These are phyloP conservation scores for Myripristis murdjan DNA, from an alignment of 2,797 vertebrate genomes.

Conservation along the genomic window DNA sequence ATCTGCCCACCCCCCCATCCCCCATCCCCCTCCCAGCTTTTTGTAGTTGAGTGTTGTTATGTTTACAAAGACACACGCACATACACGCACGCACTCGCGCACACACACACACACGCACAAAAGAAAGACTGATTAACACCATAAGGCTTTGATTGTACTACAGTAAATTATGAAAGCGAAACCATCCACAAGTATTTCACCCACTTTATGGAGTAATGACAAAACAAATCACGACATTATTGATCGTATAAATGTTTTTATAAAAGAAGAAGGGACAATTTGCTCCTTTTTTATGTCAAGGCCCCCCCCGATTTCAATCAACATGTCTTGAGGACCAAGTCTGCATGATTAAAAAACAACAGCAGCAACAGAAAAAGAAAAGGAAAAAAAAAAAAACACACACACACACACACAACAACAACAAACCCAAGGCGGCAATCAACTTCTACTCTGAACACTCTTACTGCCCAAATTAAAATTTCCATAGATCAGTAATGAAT, in stretches of 20 bases:
- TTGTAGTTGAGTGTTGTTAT: slow-evolving; percentile 71
- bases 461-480: slow-evolving; percentile 56
- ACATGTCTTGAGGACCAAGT: slow-evolving; percentile 37
- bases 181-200: slow-evolving; percentile 40
- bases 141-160: slow-evolving; percentile 78
- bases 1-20: slow-evolving; percentile 23
- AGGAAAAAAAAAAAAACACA: too few species aligned
- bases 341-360: slow-evolving; percentile 69
- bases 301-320: slow-evolving; percentile 20
- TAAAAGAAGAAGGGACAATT: slow-evolving; percentile 28
- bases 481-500: slow-evolving; percentile 39
- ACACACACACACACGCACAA: slow-evolving; percentile 39
- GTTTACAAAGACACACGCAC: slow-evolving; percentile 69
- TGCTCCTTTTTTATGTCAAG: slow-evolving; percentile 42
- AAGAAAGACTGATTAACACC: slow-evolving; percentile 52
- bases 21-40: slow-evolving; percentile 27
- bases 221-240: slow-evolving; percentile 38
- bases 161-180: slow-evolving; percentile 64
- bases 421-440: slow-evolving; percentile 41
- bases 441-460: slow-evolving; percentile 44
- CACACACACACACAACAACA: neutral
- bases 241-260: slow-evolving; percentile 56
- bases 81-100: slow-evolving; percentile 11
- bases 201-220: slow-evolving; percentile 37
- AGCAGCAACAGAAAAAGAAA: too few species aligned